A percentile compares a stretch with the other conserved stretches of the same genome.
phyloP scores from a whole-genome alignment of 2,888 invertebrate species.

The Operophtera brumata region DNA sequence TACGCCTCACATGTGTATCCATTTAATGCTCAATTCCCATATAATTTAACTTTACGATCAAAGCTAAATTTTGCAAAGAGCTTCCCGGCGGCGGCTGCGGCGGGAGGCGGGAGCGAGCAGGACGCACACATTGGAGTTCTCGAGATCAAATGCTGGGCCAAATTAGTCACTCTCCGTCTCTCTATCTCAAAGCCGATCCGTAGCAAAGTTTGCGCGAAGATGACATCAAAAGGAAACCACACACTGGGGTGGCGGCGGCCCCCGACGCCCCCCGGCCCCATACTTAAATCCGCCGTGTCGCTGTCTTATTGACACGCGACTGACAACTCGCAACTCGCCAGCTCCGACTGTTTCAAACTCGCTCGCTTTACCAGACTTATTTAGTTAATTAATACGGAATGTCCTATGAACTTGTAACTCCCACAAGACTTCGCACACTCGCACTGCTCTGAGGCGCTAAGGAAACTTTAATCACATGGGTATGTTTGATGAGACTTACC shows the following conservation, averaged over 20 bases:
- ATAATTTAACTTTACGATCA: conserved; percentile 82
- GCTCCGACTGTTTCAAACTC: conserved; percentile 63
- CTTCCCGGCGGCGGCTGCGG: conserved; percentile 70
- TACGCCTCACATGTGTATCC: conserved; percentile 73
- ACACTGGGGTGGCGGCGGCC: conserved; percentile 67
- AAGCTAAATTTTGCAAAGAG: conserved; percentile 81
- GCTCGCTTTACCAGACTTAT: conserved; percentile 75
- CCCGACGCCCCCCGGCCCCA: conserved; percentile 64
- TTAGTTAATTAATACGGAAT: conserved; percentile 81
- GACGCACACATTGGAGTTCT: conserved; percentile 71
- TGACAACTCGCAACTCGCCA: conserved; percentile 76
- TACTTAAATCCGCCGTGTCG: conserved; percentile 76
- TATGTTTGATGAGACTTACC: conserved; percentile 46
- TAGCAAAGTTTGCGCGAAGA: conserved; percentile 82
- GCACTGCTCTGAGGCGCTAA: conserved; percentile 54
- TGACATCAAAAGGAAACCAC: conserved; percentile 82
- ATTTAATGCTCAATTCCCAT: conserved; percentile 81
- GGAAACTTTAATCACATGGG: conserved; percentile 70
- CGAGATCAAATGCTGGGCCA: conserved; percentile 81
- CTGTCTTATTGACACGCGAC: conserved; percentile 80
- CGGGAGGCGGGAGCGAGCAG: conserved; percentile 69
- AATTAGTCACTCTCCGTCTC: conserved; percentile 82
- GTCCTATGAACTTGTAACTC: conserved; percentile 75
- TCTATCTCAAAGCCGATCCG: conserved; percentile 82
- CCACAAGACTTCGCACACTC: conserved; percentile 67